Conservation (phyloP, 2,113 vertebrate species). For the Pan troglodytes region DNA sequence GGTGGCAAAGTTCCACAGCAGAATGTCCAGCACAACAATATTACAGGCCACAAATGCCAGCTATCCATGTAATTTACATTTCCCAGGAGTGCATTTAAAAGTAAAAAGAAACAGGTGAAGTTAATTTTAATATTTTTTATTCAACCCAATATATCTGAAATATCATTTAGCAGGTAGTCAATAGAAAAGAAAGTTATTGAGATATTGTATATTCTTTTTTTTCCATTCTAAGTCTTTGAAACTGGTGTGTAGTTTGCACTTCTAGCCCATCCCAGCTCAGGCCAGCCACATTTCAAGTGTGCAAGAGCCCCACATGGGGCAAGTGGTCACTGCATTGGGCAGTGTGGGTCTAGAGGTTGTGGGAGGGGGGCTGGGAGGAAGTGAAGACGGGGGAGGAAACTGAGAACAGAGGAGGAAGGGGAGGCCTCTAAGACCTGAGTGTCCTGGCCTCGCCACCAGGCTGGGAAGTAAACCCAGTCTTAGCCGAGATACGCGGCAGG, state of each 20-base stretch:
- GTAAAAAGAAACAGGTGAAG: background rate
- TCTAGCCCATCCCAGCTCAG: background rate
- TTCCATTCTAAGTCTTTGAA: background rate
- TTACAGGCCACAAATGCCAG: background rate
- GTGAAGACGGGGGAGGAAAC: background rate
- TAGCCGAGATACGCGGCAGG: fast-evolving
- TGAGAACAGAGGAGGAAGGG: background rate
- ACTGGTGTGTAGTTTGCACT: background rate
- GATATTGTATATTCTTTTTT: background rate
- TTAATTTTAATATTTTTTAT: background rate
- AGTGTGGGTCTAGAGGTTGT: background rate
- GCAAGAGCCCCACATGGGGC: background rate
- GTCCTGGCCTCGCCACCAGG: background rate
- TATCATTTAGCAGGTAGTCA: background rate
- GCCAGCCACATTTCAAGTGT: background rate
- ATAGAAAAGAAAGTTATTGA: background rate
- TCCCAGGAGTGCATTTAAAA: background rate
- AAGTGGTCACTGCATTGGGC: background rate
- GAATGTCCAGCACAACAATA: background rate
- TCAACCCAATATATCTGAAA: background rate
- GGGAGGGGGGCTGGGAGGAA: too few relatives aligned
- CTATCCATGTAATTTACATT: fast-evolving
- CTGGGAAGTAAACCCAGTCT: background rate
- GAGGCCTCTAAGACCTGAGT: background rate
- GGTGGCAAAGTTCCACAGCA: background rate